Evolutionary conservation across 2,113 vertebrate genomes (phyloP).

Genomic region (Nesospiza acunhae): DNA sequence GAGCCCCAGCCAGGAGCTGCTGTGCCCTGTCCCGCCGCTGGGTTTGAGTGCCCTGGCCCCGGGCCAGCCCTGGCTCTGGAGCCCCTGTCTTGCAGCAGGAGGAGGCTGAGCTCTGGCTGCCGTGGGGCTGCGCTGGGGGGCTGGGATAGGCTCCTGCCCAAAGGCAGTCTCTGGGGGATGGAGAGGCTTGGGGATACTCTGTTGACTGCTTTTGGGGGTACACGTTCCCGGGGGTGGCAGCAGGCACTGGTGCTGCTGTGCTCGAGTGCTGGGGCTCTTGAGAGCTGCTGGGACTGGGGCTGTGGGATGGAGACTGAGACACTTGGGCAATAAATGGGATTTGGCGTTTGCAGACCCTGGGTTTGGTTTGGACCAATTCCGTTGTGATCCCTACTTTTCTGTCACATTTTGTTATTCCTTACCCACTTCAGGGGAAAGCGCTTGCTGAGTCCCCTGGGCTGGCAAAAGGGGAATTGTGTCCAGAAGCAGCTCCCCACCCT

Average conservation of each 20-base stretch:
- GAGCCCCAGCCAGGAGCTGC: neutral
- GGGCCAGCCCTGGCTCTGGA: neutral
- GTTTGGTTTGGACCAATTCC: neutral
- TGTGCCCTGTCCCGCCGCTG: rapidly evolving
- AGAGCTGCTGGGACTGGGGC: neutral
- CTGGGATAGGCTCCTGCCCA: neutral
- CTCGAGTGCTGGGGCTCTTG: rapidly evolving
- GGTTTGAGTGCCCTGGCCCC: rapidly evolving
- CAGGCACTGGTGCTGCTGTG: neutral
- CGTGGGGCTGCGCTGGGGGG: neutral
- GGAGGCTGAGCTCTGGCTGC: neutral
- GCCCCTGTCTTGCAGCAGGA: rapidly evolving
- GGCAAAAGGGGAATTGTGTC: neutral
- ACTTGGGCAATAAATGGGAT: neutral
- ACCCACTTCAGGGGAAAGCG: rapidly evolving
- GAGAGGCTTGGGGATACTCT: neutral
- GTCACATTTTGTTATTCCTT: neutral
- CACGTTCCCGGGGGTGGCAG: neutral
- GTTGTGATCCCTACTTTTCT: neutral
- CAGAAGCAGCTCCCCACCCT: neutral
- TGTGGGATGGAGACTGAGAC: neutral
- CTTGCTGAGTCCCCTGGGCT: neutral
- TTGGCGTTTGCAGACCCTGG: neutral
- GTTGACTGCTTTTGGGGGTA: neutral
- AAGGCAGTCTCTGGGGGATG: neutral